phyloP scores from a whole-genome alignment of 2,113 vertebrate species.

The Vidua chalybeata region DNA sequence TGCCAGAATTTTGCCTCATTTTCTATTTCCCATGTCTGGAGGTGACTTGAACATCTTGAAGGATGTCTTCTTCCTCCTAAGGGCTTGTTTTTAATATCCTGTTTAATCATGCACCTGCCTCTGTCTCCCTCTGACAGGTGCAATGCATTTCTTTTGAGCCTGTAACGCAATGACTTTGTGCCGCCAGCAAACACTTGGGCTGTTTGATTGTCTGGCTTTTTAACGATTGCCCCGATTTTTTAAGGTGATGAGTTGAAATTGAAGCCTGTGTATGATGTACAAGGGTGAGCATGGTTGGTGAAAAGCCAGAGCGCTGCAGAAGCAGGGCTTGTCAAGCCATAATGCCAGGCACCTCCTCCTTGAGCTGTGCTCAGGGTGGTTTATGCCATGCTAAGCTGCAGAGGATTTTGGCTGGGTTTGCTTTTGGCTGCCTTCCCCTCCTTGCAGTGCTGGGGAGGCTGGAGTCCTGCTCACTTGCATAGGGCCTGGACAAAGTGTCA shows the following conservation, averaged over 20 bases:
- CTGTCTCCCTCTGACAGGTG: background rate
- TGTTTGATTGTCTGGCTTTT: conserved; percentile 19
- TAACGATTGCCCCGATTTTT: background rate
- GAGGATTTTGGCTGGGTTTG: background rate
- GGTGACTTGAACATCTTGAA: conserved; percentile 4
- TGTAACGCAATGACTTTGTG: background rate
- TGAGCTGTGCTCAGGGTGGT: background rate
- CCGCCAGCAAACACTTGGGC: background rate
- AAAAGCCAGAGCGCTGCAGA: background rate
- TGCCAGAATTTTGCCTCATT: conserved; percentile 21
- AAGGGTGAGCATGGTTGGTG: background rate
- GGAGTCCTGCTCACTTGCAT: background rate
- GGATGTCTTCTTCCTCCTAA: background rate
- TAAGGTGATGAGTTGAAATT: background rate
- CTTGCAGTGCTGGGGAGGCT: background rate
- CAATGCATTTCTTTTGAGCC: conserved; percentile 1
- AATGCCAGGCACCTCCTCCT: background rate
- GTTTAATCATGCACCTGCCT: conserved; percentile 20
- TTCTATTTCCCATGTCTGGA: background rate
- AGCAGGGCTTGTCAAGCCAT: background rate
- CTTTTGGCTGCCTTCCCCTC: background rate
- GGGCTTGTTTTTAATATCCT: conserved; percentile 46
- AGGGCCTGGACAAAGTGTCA: background rate
- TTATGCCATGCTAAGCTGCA: background rate
- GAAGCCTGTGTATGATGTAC: background rate